These are phyloP conservation scores for Mormoops blainvillei DNA, from an alignment of 2,113 vertebrate species.

Conservation along the genomic window DNA sequence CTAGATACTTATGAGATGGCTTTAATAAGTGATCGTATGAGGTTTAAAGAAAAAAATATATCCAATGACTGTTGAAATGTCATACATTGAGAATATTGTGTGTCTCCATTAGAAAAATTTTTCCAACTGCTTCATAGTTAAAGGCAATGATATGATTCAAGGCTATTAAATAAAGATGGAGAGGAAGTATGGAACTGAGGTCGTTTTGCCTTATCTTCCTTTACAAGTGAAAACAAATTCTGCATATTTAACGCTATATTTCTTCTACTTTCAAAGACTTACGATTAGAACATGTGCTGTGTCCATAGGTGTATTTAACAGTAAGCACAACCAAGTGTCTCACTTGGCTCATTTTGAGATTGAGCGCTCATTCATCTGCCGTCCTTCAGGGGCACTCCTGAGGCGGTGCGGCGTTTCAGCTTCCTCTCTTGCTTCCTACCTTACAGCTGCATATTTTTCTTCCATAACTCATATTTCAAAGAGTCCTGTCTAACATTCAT, in stretches of 20 bases:
- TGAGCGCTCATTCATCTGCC: not conserved
- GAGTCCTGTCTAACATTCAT: not conserved
- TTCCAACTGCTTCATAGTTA: not conserved
- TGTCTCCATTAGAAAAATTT: not conserved
- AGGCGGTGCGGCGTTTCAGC: not conserved
- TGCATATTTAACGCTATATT: not conserved
- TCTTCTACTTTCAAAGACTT: not conserved
- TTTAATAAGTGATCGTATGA: not conserved
- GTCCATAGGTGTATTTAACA: not conserved
- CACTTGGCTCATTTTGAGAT: not conserved
- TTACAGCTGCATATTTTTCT: not conserved
- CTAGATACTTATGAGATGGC: not conserved
- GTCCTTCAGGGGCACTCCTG: not conserved
- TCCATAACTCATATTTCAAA: conserved; percentile 37
- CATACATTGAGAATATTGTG: not conserved
- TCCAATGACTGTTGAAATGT: not conserved
- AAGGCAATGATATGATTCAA: conserved; percentile 8
- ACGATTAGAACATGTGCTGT: not conserved
- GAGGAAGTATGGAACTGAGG: not conserved
- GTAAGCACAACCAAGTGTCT: not conserved
- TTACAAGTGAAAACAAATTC: conserved; percentile 42
- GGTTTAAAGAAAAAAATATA: not conserved
- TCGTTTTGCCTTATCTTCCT: conserved; percentile 12
- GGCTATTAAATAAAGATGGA: conserved; percentile 23
- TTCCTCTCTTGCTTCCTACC: not conserved